Evolutionary conservation across 1,140 invertebrate genomes (phyloP).

Genomic region (Glomeris maerens): DNA sequence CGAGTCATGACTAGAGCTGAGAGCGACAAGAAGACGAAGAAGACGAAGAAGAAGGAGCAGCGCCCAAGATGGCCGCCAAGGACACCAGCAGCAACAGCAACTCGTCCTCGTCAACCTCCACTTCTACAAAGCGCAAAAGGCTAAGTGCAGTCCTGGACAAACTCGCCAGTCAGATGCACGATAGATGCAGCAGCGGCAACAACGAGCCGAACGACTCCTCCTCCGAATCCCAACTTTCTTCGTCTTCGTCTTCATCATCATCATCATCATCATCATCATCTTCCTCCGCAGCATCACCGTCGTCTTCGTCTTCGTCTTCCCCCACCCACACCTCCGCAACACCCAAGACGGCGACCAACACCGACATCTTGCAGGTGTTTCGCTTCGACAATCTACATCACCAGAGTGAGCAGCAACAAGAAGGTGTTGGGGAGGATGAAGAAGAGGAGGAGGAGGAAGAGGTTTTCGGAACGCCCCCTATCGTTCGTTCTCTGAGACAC

Average conservation of each 20-base stretch:
- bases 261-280: conserved; percentile 15
- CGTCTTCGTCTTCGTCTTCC: conserved; percentile 17
- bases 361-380: conserved; percentile 32
- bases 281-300: conserved; percentile 15
- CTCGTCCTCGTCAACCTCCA: too few relatives aligned
- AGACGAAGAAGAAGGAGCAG: too few relatives aligned
- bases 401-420: conserved; percentile 29
- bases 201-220: conserved; percentile 7
- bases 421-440: conserved; percentile 35
- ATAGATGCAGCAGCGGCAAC: conserved; percentile 7
- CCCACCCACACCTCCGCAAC: conserved; percentile 15
- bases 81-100: too few relatives aligned
- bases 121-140: conserved; percentile 60
- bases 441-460: conserved; percentile 6
- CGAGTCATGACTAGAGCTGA: too few relatives aligned
- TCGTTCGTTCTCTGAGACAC: background rate
- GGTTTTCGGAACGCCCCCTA: conserved; percentile 16
- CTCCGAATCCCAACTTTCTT: conserved; percentile 25
- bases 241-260: too few relatives aligned
- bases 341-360: conserved; percentile 12
- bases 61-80: too few relatives aligned
- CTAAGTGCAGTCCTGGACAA: conserved; percentile 58
- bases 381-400: conserved; percentile 36
- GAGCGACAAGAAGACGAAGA: too few relatives aligned
- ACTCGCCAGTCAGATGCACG: conserved; percentile 35